phyloP scores from a whole-genome alignment of 2,888 invertebrate species.

The Nyleta sp. region DNA sequence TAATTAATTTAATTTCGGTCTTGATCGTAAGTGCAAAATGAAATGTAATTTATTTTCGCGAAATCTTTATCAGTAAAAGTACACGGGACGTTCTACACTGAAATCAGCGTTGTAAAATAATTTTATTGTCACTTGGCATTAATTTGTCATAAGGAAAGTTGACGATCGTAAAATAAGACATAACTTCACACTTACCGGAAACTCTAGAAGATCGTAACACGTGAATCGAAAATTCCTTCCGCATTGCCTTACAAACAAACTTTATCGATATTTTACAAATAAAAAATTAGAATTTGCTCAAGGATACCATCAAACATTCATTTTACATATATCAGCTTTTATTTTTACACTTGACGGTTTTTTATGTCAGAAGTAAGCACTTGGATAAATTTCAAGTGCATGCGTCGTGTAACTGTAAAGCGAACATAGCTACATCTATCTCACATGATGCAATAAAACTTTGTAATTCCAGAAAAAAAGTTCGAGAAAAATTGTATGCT shows the following conservation, averaged over 20 bases:
- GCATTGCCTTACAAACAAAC: conserved; percentile 12
- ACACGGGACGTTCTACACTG: not conserved
- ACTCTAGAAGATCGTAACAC: conserved; percentile 14
- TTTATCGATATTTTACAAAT: conserved; percentile 6
- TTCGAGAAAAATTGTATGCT: too few relatives aligned
- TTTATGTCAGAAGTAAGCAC: conserved; percentile 10
- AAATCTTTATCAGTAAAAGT: not conserved
- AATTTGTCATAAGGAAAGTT: conserved; percentile 25
- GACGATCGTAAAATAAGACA: conserved; percentile 24
- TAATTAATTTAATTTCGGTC: too few relatives aligned
- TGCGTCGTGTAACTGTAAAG: not conserved
- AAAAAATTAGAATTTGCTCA: conserved; percentile 10
- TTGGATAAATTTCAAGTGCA: not conserved
- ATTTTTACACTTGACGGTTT: conserved; percentile 18
- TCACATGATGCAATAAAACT: not conserved
- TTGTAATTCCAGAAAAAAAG: not conserved
- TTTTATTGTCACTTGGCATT: conserved; percentile 20
- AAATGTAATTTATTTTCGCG: not conserved
- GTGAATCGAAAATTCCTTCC: conserved; percentile 12
- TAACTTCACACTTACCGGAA: conserved; percentile 33
- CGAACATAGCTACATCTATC: too few relatives aligned
- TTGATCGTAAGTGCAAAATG: not conserved
- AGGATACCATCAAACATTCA: conserved; percentile 8
- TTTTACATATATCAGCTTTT: conserved; percentile 20
- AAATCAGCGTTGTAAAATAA: conserved; percentile 17